A percentile compares a stretch with the other conserved stretches of the same genome.
phyloP scores from a whole-genome alignment of 2,113 vertebrate species.

The rat (Rattus norvegicus) region GRCr8 NC_086022.1:119538001-119538500 shows the following conservation, averaged over 20 bases:
- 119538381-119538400: not conserved
- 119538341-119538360: not conserved
- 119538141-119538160: not conserved
- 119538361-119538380: not conserved
- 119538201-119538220: not conserved
- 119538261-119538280: not conserved
- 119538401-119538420: not conserved
- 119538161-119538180: not conserved
- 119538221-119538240: not conserved
- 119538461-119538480: not conserved
- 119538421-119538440: not conserved
- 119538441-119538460: not conserved
- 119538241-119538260: not conserved
- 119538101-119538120: not conserved
- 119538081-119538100: constrained; percentile 6
- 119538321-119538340: not conserved
- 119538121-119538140: not conserved
- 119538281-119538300: not conserved
- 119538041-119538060: not conserved
- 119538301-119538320: not conserved
- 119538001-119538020: not conserved
- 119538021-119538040: not conserved
- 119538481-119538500: too few species aligned
- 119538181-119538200: not conserved
- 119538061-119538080: not conserved